Percentiles rank a stretch among this genome's conserved stretches.
These are phyloP conservation scores for Prionace glauca DNA, from an alignment of 2,797 vertebrate genomes.

Conservation along the genomic window DNA sequence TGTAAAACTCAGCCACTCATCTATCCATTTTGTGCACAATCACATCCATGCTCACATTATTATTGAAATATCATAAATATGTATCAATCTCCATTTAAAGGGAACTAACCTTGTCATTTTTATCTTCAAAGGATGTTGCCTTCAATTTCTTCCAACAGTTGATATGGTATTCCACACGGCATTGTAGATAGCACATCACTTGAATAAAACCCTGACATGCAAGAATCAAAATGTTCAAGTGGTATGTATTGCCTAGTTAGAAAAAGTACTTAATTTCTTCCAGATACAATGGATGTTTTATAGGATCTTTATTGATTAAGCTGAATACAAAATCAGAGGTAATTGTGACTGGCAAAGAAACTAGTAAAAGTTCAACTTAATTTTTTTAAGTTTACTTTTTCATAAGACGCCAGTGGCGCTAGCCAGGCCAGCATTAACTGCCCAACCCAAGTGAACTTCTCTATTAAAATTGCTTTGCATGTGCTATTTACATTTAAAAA, in stretches of 20 bases:
- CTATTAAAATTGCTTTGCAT: not conserved
- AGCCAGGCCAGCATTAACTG: not conserved
- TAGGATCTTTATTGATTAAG: not conserved
- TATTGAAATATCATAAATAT: not conserved
- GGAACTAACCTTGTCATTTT: constrained; percentile 80
- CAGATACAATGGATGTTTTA: not conserved
- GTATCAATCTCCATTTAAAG: not conserved
- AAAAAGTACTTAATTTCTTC: not conserved
- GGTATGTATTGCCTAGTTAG: too few relatives aligned
- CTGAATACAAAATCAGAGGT: not conserved
- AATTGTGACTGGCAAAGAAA: not conserved
- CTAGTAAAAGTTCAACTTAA: not conserved
- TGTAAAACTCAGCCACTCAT: not conserved
- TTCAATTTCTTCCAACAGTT: constrained; percentile 88
- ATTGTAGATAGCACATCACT: constrained; percentile 73
- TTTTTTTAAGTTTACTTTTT: too few relatives aligned
- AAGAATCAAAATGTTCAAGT: not conserved
- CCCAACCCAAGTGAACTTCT: not conserved
- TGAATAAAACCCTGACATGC: constrained; percentile 77
- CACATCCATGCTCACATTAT: not conserved
- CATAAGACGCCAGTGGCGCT: not conserved
- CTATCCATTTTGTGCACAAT: not conserved
- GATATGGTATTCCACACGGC: constrained; percentile 80
- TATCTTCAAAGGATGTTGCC: constrained; percentile 65
- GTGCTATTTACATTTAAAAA: constrained; percentile 35